Percentiles rank a stretch among this genome's conserved stretches.
Conservation (phyloP, 2,113 vertebrate genomes). For the Microtus montanus region DNA sequence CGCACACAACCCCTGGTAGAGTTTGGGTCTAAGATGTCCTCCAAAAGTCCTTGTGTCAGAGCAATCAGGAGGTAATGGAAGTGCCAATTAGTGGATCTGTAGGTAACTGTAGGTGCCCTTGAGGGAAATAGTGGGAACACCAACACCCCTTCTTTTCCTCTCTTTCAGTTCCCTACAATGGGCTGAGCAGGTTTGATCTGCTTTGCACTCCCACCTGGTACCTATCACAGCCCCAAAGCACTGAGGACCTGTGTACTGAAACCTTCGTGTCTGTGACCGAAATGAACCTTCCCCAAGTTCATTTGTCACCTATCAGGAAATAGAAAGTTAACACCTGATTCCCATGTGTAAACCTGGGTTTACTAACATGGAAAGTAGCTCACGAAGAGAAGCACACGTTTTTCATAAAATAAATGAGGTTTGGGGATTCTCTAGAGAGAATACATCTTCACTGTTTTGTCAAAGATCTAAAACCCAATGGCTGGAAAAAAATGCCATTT, state of each 20-base stretch:
- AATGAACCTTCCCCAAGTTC: no score
- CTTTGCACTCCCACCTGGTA: no score
- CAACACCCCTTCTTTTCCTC: no score
- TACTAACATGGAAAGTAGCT: background rate
- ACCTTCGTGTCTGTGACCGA: background rate
- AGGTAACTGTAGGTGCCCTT: background rate
- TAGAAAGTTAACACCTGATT: background rate
- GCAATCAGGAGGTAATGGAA: no score
- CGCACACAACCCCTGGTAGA: background rate
- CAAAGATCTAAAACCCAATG: conserved; percentile 33
- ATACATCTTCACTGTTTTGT: background rate
- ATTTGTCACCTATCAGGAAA: background rate
- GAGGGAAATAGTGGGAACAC: background rate
- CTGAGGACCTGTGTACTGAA: background rate
- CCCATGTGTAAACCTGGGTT: background rate
- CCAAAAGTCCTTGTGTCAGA: background rate
- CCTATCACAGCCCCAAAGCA: background rate
- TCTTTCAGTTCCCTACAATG: background rate
- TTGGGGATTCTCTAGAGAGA: conserved; percentile 4
- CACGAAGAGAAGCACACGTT: background rate
- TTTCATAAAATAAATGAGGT: background rate
- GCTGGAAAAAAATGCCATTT: conserved; percentile 34
- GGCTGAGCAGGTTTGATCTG: background rate
- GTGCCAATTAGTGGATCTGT: background rate
- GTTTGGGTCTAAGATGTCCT: background rate